A percentile compares a stretch with the other conserved stretches of the same genome.
These are phyloP conservation scores for Nebria ingens DNA, from an alignment of 1,140 invertebrate genomes.

Conservation along the genomic window DNA sequence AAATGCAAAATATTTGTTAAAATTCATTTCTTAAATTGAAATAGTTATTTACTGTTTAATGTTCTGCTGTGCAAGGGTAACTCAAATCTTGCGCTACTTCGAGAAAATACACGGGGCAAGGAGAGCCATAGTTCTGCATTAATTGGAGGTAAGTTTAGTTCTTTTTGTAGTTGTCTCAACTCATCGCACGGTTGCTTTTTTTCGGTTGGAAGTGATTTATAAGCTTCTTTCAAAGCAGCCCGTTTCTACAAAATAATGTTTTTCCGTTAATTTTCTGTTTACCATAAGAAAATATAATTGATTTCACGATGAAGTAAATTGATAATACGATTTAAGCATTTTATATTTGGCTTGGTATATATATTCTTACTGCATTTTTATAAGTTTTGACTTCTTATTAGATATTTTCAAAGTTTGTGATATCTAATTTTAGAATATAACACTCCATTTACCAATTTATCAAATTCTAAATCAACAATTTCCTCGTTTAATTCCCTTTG, in stretches of 20 bases:
- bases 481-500: constrained; percentile 54
- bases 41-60: constrained; percentile 37
- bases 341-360: too few species aligned
- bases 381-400: too few species aligned
- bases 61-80: constrained; percentile 48
- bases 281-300: constrained; percentile 16
- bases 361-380: too few species aligned
- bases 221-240: constrained; percentile 53
- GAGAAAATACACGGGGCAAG: constrained; percentile 49
- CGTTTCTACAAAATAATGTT: constrained; percentile 35
- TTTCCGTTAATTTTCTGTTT: constrained; percentile 14
- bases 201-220: constrained; percentile 37
- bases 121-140: constrained; percentile 44
- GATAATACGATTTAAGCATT: constrained; percentile 7
- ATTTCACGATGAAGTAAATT: constrained; percentile 8
- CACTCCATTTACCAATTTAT: constrained; percentile 48
- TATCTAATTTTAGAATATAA: too few species aligned
- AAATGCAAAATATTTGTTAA: constrained; percentile 15
- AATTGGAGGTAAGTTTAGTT: constrained; percentile 39
- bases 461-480: constrained; percentile 56
- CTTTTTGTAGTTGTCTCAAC: constrained; percentile 82
- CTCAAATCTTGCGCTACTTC: constrained; percentile 51
- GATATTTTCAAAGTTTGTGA: too few species aligned
- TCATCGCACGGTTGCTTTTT: constrained; percentile 80
- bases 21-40: neutral